Conservation (phyloP, 2,797 vertebrate genomes). For the Hypotaenidia philippensis region DNA sequence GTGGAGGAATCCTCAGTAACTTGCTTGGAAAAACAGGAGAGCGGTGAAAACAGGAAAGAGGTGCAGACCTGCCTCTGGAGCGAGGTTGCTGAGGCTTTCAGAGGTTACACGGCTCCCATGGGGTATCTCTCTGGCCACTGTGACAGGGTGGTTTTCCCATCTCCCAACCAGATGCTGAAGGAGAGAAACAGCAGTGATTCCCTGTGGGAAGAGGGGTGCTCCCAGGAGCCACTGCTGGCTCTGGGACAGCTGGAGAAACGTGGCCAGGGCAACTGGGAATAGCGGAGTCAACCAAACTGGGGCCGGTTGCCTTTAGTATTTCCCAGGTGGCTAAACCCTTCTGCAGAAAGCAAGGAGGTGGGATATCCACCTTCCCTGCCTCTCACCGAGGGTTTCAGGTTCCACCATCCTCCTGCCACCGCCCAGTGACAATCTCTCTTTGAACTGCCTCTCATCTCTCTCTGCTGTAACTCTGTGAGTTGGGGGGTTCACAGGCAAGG, state of each 20-base stretch:
- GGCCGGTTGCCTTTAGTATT: not conserved
- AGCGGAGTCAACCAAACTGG: not conserved
- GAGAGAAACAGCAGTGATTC: rapidly evolving
- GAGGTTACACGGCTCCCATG: not conserved
- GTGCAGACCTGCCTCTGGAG: not conserved
- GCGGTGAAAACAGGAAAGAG: not conserved
- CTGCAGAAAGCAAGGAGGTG: not conserved
- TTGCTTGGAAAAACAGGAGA: not conserved
- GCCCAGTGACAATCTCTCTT: not conserved
- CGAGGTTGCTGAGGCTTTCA: not conserved
- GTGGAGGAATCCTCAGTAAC: not conserved
- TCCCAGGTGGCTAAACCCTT: not conserved
- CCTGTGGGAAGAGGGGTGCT: rapidly evolving
- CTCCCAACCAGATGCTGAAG: not conserved
- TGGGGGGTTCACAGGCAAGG: not conserved
- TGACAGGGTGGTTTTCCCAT: not conserved
- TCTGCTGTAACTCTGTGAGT: not conserved
- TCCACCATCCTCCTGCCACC: not conserved
- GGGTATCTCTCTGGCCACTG: not conserved
- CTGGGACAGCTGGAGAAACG: not conserved
- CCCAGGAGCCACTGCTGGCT: rapidly evolving
- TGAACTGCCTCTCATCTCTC: not conserved
- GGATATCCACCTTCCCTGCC: not conserved
- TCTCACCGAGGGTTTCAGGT: not conserved
- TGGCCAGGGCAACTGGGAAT: not conserved